phyloP scores from a whole-genome alignment of 2,888 invertebrate species.

The Lagria hirta region DNA sequence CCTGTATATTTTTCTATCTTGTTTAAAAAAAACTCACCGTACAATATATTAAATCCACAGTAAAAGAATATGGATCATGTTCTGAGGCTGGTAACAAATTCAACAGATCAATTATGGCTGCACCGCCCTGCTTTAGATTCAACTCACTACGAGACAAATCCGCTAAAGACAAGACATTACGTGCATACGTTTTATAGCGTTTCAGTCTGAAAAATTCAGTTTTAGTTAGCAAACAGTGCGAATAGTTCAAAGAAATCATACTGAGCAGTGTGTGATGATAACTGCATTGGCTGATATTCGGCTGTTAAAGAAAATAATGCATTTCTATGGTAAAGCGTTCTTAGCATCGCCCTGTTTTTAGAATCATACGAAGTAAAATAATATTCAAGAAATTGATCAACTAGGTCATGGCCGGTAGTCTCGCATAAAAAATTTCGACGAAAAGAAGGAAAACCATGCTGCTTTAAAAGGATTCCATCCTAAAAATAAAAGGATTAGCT shows the following conservation, averaged over 20 bases:
- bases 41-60: constrained; percentile 65
- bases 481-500: constrained; percentile 37
- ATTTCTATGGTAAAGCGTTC: constrained; percentile 63
- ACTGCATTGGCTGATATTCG: constrained; percentile 40
- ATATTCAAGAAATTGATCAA: constrained; percentile 65
- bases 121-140: constrained; percentile 14
- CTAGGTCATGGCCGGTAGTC: constrained; percentile 54
- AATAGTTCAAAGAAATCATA: constrained; percentile 29
- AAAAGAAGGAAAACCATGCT: constrained; percentile 53
- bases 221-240: constrained; percentile 5
- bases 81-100: constrained; percentile 60
- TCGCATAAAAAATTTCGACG: constrained; percentile 59
- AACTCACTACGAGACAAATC: constrained; percentile 45
- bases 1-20: too few relatives aligned
- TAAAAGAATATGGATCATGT: constrained; percentile 68
- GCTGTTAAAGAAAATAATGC: constrained; percentile 65
- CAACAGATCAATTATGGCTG: constrained; percentile 55
- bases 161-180: constrained; percentile 55
- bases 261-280: constrained; percentile 44
- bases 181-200: constrained; percentile 51
- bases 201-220: constrained; percentile 43
- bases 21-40: too few relatives aligned
- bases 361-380: constrained; percentile 68
- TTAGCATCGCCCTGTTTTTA: constrained; percentile 58
- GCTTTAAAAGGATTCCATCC: constrained; percentile 58